Evolutionary conservation across 2,888 invertebrate genomes (phyloP).

Genomic region (Macrophya alboannulata): DNA sequence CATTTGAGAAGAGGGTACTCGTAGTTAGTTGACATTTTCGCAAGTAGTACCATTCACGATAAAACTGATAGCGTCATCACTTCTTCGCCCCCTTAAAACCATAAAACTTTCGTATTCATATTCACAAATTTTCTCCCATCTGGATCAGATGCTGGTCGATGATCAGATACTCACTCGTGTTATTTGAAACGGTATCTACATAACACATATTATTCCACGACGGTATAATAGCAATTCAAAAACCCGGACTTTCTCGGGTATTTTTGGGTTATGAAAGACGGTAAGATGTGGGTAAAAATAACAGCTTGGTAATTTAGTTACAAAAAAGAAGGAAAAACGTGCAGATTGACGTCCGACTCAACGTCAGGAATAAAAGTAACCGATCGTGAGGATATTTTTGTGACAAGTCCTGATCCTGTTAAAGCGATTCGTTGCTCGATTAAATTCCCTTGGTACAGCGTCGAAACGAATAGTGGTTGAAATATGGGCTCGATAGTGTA

Average conservation of each 20-base stretch:
- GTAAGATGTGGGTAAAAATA: neutral
- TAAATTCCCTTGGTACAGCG: neutral
- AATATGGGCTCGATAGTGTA: constrained; percentile 26
- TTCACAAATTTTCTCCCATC: neutral
- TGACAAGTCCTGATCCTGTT: neutral
- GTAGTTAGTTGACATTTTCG: constrained; percentile 11
- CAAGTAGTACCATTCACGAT: constrained; percentile 2
- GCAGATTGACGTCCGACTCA: neutral
- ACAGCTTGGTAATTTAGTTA: neutral
- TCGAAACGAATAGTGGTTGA: neutral
- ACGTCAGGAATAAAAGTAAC: neutral
- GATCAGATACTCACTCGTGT: constrained; percentile 1
- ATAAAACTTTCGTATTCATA: constrained; percentile 2
- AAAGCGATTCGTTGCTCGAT: constrained; percentile 31
- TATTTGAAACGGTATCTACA: neutral
- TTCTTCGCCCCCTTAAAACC: no score
- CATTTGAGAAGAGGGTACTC: neutral
- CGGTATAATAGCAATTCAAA: neutral
- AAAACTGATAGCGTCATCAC: constrained; percentile 11
- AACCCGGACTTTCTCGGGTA: neutral
- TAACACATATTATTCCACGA: neutral
- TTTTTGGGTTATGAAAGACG: neutral
- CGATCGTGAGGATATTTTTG: neutral
- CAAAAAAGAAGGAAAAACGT: neutral
- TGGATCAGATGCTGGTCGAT: neutral